Evolutionary conservation across 2,797 vertebrate genomes (phyloP).

Genomic region (Neosalanx taihuensis): DNA sequence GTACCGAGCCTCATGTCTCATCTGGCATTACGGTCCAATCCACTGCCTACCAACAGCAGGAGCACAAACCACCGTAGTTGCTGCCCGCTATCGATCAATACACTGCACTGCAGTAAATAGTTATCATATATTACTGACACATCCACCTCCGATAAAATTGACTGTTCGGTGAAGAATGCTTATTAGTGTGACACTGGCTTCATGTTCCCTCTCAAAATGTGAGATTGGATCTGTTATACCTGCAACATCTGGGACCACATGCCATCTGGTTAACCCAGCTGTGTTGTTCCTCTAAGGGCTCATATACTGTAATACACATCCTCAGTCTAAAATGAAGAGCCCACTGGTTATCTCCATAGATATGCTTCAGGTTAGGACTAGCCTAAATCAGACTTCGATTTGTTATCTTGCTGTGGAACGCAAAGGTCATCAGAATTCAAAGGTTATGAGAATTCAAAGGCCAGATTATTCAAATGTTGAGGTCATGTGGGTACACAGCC

Average conservation of each 20-base stretch:
- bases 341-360: too few relatives aligned
- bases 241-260: constrained; percentile 3
- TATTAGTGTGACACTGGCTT: constrained; percentile 12
- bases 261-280: too few relatives aligned
- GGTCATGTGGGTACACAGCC: constrained; percentile 30
- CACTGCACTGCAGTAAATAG: constrained; percentile 44
- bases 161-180: constrained; percentile 25
- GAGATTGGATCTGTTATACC: background rate
- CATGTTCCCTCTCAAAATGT: constrained; percentile 2
- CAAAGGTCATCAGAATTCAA: constrained; percentile 28
- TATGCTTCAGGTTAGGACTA: background rate
- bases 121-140: constrained; percentile 44
- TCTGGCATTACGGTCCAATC: too few relatives aligned
- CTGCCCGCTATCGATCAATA: constrained; percentile 44
- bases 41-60: constrained; percentile 15
- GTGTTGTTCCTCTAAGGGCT: too few relatives aligned
- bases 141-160: constrained; percentile 27
- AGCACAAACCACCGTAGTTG: constrained; percentile 8
- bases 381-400: background rate
- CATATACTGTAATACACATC: background rate
- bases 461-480: constrained; percentile 11
- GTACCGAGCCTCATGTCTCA: background rate
- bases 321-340: background rate
- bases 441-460: constrained; percentile 17
- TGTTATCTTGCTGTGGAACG: background rate